Conservation (phyloP, 2,113 vertebrate species). For the Cyprinodon brontotheroides region DNA sequence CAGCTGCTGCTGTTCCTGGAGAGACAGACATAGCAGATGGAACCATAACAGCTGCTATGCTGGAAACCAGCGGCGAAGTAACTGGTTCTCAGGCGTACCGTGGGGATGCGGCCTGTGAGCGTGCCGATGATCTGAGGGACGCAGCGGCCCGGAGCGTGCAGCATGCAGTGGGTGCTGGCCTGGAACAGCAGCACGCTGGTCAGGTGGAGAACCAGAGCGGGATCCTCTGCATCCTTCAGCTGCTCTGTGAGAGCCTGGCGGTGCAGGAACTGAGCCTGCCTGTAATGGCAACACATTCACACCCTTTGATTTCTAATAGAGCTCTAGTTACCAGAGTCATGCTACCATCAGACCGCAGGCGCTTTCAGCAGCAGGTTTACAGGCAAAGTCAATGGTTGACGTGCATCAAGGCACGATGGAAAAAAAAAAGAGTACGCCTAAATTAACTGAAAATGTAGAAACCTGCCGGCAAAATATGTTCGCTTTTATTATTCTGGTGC, state of each 20-base stretch:
- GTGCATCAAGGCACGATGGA: too few relatives aligned
- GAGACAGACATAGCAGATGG: slow-evolving; percentile 14
- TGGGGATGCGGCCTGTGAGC: slow-evolving; percentile 84
- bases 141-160: slow-evolving; percentile 94
- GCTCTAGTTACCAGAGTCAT: too few relatives aligned
- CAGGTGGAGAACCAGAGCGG: slow-evolving; percentile 91
- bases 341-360: too few relatives aligned
- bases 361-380: too few relatives aligned
- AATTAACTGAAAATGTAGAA: too few relatives aligned
- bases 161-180: slow-evolving; percentile 87
- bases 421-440: too few relatives aligned
- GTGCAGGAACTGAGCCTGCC: slow-evolving; percentile 91
- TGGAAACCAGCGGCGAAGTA: neutral
- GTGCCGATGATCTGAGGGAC: slow-evolving; percentile 92
- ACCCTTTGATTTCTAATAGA: neutral
- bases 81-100: slow-evolving; percentile 76
- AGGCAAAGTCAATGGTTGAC: too few relatives aligned
- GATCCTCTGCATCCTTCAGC: slow-evolving; percentile 90
- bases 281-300: slow-evolving; percentile 49
- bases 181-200: slow-evolving; percentile 92
- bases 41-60: slow-evolving; percentile 18
- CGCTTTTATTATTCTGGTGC: too few relatives aligned
- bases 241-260: slow-evolving; percentile 91
- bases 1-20: slow-evolving; percentile 89
- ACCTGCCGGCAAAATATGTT: too few relatives aligned